Evolutionary conservation across 2,113 vertebrate genomes (phyloP), one percentile per base, ranked within the genome.

Genomic region (Dicaeum eximium): DNA sequence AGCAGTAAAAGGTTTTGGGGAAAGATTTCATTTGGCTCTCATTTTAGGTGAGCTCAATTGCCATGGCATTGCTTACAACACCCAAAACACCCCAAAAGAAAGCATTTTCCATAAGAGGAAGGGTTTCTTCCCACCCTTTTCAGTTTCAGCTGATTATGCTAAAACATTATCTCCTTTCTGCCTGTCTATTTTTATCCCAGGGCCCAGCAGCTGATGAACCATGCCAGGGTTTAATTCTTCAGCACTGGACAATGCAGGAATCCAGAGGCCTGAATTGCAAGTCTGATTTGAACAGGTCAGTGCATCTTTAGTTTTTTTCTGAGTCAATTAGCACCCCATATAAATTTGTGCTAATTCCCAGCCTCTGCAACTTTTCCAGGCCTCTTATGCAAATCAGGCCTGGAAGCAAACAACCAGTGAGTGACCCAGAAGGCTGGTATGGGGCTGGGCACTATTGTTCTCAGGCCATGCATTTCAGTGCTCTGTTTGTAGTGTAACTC

Each of bases 351-450:
- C 89, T 91, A 42, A 92, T 80, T 95, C 78, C 50, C 38, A 74
- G 38, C 58, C 75, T 80, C 74, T 61, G 80, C 89, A 85, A 38
- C 50, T 86, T 92, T 95, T 94, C 78, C 81, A 86, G 51, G 56
- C 33, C 78, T 90, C 31, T 92, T 69, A 93, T 90, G 93, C 88
- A 93, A 96, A 96, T 90, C 75, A 62, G 37, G 50, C 57, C 72
- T 81, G 86, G 69, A 71, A 88, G 66, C 92, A 94, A 95, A 91
- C 74, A 92, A 53, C 3, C 78, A 91, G 58, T 47, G 78, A 87
- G 51, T 86, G 83, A 80, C 67, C 64, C 78, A 78, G 64, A 67
- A 78, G 81, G 77, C 82, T 87, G 90, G 79, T 90, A 95, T 15
- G 1, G 58, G 42, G 37, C 79, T 80, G 83, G 73, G 37, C 81